Evolutionary conservation across 2,888 invertebrate genomes (phyloP), one percentile per base, ranked within the genome.

Genomic region (Drosophila trichaetosa): DNA sequence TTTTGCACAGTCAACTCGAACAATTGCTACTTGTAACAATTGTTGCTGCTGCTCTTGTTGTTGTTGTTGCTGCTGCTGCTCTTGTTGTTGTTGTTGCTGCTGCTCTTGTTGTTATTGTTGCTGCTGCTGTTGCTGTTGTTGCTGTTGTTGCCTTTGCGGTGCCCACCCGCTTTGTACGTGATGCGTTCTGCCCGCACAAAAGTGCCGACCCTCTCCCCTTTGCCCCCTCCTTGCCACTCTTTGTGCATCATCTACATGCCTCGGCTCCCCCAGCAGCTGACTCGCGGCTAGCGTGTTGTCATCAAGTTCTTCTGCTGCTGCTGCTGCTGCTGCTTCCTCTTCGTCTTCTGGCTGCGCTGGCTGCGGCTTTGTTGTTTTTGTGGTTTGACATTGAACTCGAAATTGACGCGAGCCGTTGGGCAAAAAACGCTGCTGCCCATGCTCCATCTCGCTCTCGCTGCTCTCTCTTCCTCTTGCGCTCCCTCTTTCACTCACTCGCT

Each of bases 361-460:
- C 49, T 24, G 27, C 18, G 27, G 49, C 49, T 49, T 60, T 58
- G 60, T 58, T 65, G 63, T 63, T 84, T 87, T 89, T 85, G 87
- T 80, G 87, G 80, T 82, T 89, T 89, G 89, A 89, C 89, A 89
- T 89, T 89, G 89, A 90, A 89, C 86, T 86, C 89, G 80, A 89
- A 86, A 89, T 80, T 83, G 87, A 88, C 73, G 89, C 77, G 81
- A 77, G 83, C 71, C 82, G 85, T 82, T 86, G 79, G 71, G 76
- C 76, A 87, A 84, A 76, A 73, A 61, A 69, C 70, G 81, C 76
- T 75, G 78, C 76, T 61, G 34, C 51, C 31, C 49, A 42, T 56
- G 36, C 46, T 29, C 52, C 53, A 24, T 52, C 34, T 38, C 27
- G 34, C 59, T 38, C 27, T 53, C 56, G 40, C 51, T 42, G n/a